Evolutionary conservation across 2,888 invertebrate species (phyloP), one percentile per base, ranked within the genome.

Genomic region (Diachrysia chrysitis): DNA sequence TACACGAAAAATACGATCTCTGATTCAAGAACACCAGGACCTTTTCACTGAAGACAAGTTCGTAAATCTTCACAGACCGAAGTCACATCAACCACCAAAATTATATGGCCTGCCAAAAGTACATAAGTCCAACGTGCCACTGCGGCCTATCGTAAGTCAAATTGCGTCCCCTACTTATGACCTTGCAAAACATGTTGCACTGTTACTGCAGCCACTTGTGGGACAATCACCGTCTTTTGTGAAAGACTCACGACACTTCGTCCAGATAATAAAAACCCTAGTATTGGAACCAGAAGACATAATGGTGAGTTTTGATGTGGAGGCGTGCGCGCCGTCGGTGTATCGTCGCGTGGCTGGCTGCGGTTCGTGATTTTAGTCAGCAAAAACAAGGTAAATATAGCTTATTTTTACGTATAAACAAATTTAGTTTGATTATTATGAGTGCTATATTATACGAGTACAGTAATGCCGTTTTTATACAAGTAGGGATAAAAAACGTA

Each of bases 81-180:
- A n/a, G n/a, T n/a, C n/a, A n/a, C n/a, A n/a, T n/a, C n/a, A n/a
- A n/a, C n/a, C n/a, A n/a, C n/a, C n/a, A n/a, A n/a, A n/a, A n/a
- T n/a, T n/a, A n/a, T n/a, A n/a, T n/a, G n/a, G n/a, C n/a, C n/a
- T n/a, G n/a, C n/a, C 55, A 16, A 76, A 76, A 60, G 48, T 79
- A 29, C 73, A 79, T 21, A 76, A 76, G 32, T 16, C 60, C 3
- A 68, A 69, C 17, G 63, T 67, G 53, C 69, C 78, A 2, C 21
- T 76, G 21, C 53, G 78, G 23, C 74, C 73, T 10, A 76, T 79
- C 10, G 74, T 76, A 12, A 79, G 76, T 51, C 74, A 74, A 65
- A 76, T 74, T 7, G 66, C 63, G 19, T 63, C 70, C 10, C 73
- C 71, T 1, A 69, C 71, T 37, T 73, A 70, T 64, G n/a, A 58